Evolutionary conservation across 2,888 invertebrate genomes (phyloP).

Genomic region (Drosophila kanekoi): DNA sequence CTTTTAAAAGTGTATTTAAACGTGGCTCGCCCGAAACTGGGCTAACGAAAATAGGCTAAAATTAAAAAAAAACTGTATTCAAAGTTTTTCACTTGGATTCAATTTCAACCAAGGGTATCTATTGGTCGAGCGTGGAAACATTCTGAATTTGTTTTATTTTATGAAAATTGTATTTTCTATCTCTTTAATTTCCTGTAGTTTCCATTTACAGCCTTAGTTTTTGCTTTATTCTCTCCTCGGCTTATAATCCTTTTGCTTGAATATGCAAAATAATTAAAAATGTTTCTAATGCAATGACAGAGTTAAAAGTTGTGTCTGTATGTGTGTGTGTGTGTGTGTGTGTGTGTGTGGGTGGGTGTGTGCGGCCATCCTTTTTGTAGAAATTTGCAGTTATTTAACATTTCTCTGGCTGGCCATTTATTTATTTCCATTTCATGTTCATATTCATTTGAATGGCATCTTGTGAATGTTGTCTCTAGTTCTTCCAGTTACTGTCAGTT

Average conservation of each 20-base stretch:
- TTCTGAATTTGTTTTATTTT: not conserved
- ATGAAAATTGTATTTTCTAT: constrained; percentile 8
- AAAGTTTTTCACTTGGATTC: too few species aligned
- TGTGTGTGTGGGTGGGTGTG: constrained; percentile 12
- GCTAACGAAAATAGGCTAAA: too few species aligned
- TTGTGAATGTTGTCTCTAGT: constrained; percentile 20
- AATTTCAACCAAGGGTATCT: not conserved
- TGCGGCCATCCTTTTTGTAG: constrained; percentile 14
- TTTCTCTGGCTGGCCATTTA: constrained; percentile 40
- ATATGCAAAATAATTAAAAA: constrained; percentile 34
- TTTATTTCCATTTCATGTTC: constrained; percentile 25
- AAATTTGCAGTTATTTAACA: constrained; percentile 38
- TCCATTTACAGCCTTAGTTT: constrained; percentile 7
- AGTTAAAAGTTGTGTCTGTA: constrained; percentile 3
- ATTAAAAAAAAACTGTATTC: too few species aligned
- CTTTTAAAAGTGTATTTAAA: too few species aligned
- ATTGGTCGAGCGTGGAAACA: constrained; percentile 2
- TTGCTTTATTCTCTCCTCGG: not conserved
- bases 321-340: not conserved
- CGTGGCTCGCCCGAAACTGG: too few species aligned
- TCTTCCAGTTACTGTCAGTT: constrained; percentile 6
- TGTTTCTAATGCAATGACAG: constrained; percentile 25
- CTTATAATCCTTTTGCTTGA: constrained; percentile 6
- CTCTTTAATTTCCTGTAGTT: constrained; percentile 44
- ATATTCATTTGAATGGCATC: constrained; percentile 16